Conservation (phyloP, 2,888 invertebrate species). For the Chouioia cunea region DNA sequence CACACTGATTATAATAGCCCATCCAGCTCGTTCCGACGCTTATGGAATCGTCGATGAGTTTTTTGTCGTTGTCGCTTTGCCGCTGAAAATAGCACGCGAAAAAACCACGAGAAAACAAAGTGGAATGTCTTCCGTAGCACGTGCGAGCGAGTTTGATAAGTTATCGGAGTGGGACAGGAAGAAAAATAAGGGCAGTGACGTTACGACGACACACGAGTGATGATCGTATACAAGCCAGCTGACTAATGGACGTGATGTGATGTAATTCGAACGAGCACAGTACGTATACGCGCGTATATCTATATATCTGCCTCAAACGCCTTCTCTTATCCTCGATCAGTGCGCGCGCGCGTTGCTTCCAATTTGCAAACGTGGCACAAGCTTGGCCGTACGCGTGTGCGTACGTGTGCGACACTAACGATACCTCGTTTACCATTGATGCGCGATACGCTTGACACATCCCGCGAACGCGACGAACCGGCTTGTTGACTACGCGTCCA, state of each 20-base stretch:
- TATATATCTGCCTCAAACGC: too few relatives aligned
- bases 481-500: background rate
- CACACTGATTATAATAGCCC: too few relatives aligned
- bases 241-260: background rate
- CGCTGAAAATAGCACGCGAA: too few relatives aligned
- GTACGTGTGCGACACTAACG: background rate
- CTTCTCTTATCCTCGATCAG: too few relatives aligned
- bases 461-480: background rate
- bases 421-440: background rate
- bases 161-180: background rate
- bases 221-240: background rate
- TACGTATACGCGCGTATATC: too few relatives aligned
- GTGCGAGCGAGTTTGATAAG: too few relatives aligned
- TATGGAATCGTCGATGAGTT: too few relatives aligned
- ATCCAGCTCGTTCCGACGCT: too few relatives aligned
- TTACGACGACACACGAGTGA: slow-evolving; percentile 1
- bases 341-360: background rate
- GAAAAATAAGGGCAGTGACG: slow-evolving; percentile 36
- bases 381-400: background rate
- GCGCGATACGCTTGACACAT: slow-evolving; percentile 2
- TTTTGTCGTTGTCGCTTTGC: too few relatives aligned
- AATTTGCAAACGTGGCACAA: slow-evolving; percentile 16
- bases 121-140: too few relatives aligned
- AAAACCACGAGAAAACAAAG: too few relatives aligned
- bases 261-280: too few relatives aligned